Percentiles rank a stretch among this genome's conserved stretches.
Conservation (phyloP, 1,140 invertebrate genomes). For the Pemphigus obesinymphae region DNA sequence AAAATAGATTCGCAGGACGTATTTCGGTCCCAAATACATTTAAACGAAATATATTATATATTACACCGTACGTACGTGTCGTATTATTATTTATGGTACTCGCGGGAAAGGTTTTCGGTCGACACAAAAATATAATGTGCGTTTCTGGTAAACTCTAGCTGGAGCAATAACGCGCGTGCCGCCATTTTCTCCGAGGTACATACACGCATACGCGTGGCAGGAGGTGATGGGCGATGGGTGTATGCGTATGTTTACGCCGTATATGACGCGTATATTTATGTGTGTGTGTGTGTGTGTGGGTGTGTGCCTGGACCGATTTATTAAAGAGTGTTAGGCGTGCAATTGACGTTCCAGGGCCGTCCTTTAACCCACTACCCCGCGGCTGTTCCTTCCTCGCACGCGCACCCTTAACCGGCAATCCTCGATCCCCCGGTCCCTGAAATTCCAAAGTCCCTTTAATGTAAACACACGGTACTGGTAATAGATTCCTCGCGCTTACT, state of each 20-base stretch:
- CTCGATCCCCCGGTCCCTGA: background rate
- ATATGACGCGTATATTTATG: too few species aligned
- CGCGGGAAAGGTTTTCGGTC: slow-evolving; percentile 3
- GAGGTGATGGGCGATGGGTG: background rate
- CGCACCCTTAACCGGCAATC: background rate
- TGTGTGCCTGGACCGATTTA: background rate
- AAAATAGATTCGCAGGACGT: background rate
- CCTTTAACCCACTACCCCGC: background rate
- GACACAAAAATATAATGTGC: background rate
- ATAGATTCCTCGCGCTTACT: slow-evolving; percentile 8
- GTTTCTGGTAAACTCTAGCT: background rate
- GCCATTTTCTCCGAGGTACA: background rate
- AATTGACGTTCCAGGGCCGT: slow-evolving; percentile 12
- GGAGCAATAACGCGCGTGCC: background rate
- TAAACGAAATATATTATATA: slow-evolving; percentile 9
- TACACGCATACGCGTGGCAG: background rate
- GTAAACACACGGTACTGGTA: background rate
- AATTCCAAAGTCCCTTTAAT: background rate
- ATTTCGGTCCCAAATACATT: background rate
- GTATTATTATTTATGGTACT: background rate
- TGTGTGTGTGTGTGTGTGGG: background rate
- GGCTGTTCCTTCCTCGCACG: background rate
- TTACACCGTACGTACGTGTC: background rate
- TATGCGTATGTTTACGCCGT: background rate
- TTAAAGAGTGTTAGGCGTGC: slow-evolving; percentile 9